Evolutionary conservation across 2,113 vertebrate species (phyloP).

Genomic region (Eubucco bourcierii): DNA sequence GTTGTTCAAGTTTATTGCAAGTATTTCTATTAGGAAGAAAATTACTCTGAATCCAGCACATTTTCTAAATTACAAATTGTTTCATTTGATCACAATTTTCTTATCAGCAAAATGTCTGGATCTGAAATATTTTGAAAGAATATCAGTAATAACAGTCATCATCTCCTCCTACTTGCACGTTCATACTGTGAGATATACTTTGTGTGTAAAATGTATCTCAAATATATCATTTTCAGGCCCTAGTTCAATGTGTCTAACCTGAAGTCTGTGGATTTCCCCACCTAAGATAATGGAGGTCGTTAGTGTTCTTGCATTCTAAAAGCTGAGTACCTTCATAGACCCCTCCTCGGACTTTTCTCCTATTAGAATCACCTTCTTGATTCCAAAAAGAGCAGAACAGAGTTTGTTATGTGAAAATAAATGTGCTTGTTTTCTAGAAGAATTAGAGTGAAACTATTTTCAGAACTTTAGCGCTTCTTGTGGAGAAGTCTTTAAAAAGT

Average conservation of each 20-base stretch:
- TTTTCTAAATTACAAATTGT: conserved; percentile 36
- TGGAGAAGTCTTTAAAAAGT: not conserved
- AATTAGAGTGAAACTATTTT: not conserved
- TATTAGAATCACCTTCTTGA: not conserved
- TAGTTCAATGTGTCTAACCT: not conserved
- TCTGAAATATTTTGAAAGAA: conserved; percentile 64
- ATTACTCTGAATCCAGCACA: not conserved
- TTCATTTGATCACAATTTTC: conserved; percentile 60
- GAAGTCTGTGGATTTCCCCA: not conserved
- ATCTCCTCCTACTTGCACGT: conserved; percentile 56
- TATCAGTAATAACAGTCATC: conserved; percentile 60
- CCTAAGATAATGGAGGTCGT: not conserved
- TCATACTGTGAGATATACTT: conserved; percentile 15
- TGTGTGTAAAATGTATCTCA: not conserved
- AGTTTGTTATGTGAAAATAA: not conserved
- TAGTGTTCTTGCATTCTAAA: not conserved
- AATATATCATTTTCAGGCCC: conserved; percentile 11
- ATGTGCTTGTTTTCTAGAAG: not conserved
- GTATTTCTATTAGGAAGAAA: not conserved
- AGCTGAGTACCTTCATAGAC: not conserved
- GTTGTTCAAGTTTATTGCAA: not conserved
- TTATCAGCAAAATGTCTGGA: conserved; percentile 43
- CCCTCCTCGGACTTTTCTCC: not conserved
- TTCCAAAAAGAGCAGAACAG: not conserved
- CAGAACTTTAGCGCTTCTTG: not conserved